Base-by-base conservation (phyloP, 2,113 vertebrate species). In the Cyprinodon tularosa region DNA sequence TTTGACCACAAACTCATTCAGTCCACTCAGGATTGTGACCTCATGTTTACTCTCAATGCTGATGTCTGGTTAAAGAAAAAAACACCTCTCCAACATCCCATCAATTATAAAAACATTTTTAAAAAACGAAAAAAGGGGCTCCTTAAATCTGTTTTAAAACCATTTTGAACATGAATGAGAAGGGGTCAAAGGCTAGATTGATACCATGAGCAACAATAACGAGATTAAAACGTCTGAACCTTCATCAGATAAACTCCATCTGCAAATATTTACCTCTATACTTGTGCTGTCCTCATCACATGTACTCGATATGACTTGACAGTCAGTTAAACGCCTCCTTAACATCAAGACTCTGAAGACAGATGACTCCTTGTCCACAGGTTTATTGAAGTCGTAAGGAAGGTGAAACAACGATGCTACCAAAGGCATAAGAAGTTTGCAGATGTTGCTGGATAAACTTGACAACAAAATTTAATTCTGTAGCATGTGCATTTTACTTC, bases 31-130 rank as follows among this genome's bases (percentile, higher is more conserved):
- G 93, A 99, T 99, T 1, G 98, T 99, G 81, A 99, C 98, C 86
- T 99, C 98, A 40, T 99, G 98, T 69, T 99, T 99, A 91, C 98
- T 99, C 93, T 99, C 98, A 29, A 99, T 99, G 90, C 98, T 99
- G 94, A 77, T 0, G 20, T 2, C 12, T 15, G 61, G 94, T 95
- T 94, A 95, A 94, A 90, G 91, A 84, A 90, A 84, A 90, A 88
- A 80, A 15, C 1, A 5, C 4, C 12, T 0, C 2, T 47, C 71
- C 53, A 10, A 76, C 38, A 6, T 29, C 40, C 29, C 62, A 44
- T n/a, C 40, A 77, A 29, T 29, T 29, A 29, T 29, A 45, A 50
- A 64, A 39, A 12, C 63, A 40, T 6, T 57, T 14, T 0, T 29
- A 6, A 14, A 20, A 10, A 40, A 45, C 29, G 65, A 3, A 66